Percentiles rank a stretch among this genome's conserved stretches.
phyloP scores from a whole-genome alignment of 2,888 invertebrate species.

The Fissipunctia ypsillon region DNA sequence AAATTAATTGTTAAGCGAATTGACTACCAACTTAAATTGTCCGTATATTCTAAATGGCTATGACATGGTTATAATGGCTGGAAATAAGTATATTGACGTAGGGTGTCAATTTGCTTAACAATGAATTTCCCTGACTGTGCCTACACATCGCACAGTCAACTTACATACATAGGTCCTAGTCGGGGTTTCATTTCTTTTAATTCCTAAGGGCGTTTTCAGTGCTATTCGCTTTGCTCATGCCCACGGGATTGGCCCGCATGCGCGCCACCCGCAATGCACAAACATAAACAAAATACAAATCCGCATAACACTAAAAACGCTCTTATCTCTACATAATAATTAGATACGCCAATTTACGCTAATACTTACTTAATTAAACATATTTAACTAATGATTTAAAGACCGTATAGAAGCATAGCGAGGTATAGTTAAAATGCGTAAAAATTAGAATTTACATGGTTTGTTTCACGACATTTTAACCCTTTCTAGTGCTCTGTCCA shows the following conservation, averaged over 20 bases:
- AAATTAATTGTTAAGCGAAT: not conserved
- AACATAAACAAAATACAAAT: not conserved
- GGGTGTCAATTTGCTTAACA: no score
- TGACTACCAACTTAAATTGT: not conserved
- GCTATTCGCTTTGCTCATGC: not conserved
- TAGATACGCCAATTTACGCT: constrained; percentile 2
- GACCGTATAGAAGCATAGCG: constrained; percentile 11
- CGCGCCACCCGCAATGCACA: no score
- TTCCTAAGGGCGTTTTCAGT: not conserved
- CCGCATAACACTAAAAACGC: not conserved
- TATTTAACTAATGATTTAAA: constrained; percentile 25
- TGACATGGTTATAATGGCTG: no score
- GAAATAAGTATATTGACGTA: no score
- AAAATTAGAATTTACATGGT: constrained; percentile 17
- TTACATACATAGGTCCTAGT: not conserved
- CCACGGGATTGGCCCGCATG: not conserved
- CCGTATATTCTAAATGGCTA: not conserved
- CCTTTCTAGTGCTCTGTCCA: no score
- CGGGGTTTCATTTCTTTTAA: constrained; percentile 8
- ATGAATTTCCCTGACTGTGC: not conserved
- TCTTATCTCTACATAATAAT: not conserved
- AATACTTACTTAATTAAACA: constrained; percentile 5
- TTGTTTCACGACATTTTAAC: not conserved
- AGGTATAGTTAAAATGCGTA: constrained; percentile 18
- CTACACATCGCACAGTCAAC: not conserved